Evolutionary conservation across 2,797 vertebrate species (phyloP).

Genomic region (Danio kyathit): DNA sequence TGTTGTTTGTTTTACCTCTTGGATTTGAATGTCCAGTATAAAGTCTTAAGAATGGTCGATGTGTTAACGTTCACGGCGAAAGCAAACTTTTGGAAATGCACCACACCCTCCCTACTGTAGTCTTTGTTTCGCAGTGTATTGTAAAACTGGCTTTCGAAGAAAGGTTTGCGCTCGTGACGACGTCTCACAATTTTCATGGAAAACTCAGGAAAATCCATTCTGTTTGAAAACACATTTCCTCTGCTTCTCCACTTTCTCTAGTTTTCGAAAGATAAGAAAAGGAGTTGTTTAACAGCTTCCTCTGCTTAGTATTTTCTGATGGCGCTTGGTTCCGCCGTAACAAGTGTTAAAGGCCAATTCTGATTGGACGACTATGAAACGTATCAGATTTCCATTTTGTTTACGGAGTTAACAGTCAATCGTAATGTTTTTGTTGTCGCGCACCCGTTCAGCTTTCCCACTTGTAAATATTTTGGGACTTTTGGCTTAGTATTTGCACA

Average conservation of each 20-base stretch:
- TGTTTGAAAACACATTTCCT: constrained; percentile 19
- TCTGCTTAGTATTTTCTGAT: neutral
- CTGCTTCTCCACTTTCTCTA: neutral
- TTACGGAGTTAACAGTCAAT: constrained; percentile 10
- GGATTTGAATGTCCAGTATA: constrained; percentile 5
- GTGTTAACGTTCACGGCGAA: neutral
- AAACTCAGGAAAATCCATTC: constrained; percentile 57
- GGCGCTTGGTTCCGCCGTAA: neutral
- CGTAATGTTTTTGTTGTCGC: neutral
- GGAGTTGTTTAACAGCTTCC: neutral
- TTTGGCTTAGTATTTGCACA: constrained; percentile 51
- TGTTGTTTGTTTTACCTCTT: constrained; percentile 19
- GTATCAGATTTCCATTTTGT: constrained; percentile 12
- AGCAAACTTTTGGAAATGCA: constrained; percentile 3
- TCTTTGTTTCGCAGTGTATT: constrained; percentile 35
- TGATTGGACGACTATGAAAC: neutral
- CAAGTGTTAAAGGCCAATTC: constrained; percentile 14
- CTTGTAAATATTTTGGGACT: constrained; percentile 44
- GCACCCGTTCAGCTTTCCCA: neutral
- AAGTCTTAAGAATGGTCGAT: constrained; percentile 22
- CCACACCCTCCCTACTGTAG: constrained; percentile 6
- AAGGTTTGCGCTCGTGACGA: constrained; percentile 4
- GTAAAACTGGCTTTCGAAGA: constrained; percentile 23
- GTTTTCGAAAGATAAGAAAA: neutral
- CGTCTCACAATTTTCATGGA: constrained; percentile 33